These are phyloP conservation scores for Myotis lucifugus DNA, from an alignment of 2,113 vertebrate species.

Conservation along the genomic window DNA sequence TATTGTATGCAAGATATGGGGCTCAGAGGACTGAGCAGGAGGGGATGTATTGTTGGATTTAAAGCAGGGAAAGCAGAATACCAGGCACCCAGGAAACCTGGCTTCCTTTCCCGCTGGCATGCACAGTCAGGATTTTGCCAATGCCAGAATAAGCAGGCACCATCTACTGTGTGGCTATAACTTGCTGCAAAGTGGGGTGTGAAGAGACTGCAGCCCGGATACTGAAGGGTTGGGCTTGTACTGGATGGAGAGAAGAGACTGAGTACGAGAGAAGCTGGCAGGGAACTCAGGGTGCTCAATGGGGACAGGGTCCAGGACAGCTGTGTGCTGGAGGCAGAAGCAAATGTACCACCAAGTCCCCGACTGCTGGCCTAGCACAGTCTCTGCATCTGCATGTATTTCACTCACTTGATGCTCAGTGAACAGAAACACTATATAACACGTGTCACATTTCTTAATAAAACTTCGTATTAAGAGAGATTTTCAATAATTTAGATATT, in stretches of 20 bases:
- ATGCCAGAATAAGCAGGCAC: neutral
- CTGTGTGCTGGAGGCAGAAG: neutral
- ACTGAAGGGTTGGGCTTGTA: neutral
- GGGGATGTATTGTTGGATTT: neutral
- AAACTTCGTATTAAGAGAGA: slow-evolving; percentile 16
- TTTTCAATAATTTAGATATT: slow-evolving; percentile 55
- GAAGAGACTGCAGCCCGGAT: neutral
- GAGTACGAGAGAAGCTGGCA: neutral
- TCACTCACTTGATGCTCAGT: neutral
- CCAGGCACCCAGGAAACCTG: neutral
- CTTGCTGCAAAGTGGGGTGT: neutral
- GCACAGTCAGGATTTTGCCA: neutral
- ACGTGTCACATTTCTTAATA: slow-evolving; percentile 35
- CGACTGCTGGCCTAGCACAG: neutral
- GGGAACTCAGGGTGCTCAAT: neutral
- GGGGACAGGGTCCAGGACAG: neutral
- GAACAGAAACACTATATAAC: slow-evolving; percentile 21
- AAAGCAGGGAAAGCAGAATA: neutral
- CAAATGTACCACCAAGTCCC: fast-evolving
- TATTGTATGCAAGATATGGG: fast-evolving
- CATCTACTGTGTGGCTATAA: neutral
- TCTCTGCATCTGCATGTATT: neutral
- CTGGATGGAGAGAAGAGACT: neutral
- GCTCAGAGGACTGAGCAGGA: neutral
- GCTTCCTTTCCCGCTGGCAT: neutral